These are phyloP conservation scores for Lepidurus packardi DNA, from an alignment of 1,140 invertebrate genomes.

Conservation along the genomic window DNA sequence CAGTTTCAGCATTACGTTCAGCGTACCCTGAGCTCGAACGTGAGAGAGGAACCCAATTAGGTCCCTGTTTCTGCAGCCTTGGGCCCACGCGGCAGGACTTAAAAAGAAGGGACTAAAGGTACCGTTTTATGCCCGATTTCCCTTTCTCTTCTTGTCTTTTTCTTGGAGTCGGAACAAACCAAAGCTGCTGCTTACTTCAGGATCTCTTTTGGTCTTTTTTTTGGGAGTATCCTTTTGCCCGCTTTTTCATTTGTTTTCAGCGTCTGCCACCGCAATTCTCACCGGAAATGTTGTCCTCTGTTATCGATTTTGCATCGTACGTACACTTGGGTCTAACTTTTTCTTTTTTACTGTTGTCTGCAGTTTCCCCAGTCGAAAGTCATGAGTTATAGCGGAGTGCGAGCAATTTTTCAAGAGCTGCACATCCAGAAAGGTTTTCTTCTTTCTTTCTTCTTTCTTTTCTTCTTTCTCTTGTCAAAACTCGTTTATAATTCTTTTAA, in stretches of 20 bases:
- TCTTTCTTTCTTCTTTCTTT: too few relatives aligned
- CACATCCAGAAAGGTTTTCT: too few relatives aligned
- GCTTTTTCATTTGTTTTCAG: not conserved
- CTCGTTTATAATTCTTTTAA: not conserved
- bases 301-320: not conserved
- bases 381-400: not conserved
- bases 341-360: not conserved
- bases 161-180: not conserved
- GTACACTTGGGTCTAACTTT: not conserved
- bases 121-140: not conserved
- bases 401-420: not conserved
- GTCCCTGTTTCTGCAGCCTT: not conserved
- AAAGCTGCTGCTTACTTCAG: not conserved
- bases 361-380: not conserved
- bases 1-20: not conserved
- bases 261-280: not conserved
- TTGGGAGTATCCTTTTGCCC: not conserved
- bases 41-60: not conserved
- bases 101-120: not conserved
- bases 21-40: not conserved
- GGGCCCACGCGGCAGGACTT: not conserved
- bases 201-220: not conserved
- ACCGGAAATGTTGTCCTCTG: not conserved
- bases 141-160: not conserved
- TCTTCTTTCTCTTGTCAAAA: not conserved